Evolutionary conservation across 2,797 vertebrate genomes (phyloP).

Genomic region (Phyllotis vaccarum): DNA sequence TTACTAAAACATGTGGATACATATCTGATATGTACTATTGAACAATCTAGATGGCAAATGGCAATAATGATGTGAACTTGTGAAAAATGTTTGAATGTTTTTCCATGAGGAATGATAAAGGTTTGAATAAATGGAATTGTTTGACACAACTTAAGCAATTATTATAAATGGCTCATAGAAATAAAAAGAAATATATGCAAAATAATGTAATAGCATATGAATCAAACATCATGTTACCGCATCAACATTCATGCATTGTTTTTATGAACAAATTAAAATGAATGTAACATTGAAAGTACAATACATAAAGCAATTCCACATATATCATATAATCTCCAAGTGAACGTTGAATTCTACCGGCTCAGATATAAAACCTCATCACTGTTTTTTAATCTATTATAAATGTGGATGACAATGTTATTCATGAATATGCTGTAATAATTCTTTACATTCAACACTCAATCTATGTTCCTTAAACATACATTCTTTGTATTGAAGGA

Average conservation of each 20-base stretch:
- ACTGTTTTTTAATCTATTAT: not conserved
- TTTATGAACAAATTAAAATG: not conserved
- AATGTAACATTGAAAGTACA: not conserved
- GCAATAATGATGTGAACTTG: not conserved
- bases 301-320: not conserved
- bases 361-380: not conserved
- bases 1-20: not conserved
- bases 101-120: not conserved
- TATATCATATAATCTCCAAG: rapidly evolving
- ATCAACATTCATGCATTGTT: not conserved
- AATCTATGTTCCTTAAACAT: not conserved
- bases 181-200: not conserved
- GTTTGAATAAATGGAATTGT: not conserved
- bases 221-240: not conserved
- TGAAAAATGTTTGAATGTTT: not conserved
- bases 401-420: not conserved
- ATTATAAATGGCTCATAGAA: not conserved
- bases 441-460: not conserved
- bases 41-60: not conserved
- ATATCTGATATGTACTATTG: not conserved
- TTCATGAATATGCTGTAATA: too few species aligned
- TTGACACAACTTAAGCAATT: not conserved
- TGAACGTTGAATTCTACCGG: not conserved
- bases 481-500: not conserved
- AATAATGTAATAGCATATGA: not conserved